Evolutionary conservation across 2,797 vertebrate genomes (phyloP), one percentile per base, ranked within the genome.

Genomic region (Oryzias dopingdopingensis): DNA sequence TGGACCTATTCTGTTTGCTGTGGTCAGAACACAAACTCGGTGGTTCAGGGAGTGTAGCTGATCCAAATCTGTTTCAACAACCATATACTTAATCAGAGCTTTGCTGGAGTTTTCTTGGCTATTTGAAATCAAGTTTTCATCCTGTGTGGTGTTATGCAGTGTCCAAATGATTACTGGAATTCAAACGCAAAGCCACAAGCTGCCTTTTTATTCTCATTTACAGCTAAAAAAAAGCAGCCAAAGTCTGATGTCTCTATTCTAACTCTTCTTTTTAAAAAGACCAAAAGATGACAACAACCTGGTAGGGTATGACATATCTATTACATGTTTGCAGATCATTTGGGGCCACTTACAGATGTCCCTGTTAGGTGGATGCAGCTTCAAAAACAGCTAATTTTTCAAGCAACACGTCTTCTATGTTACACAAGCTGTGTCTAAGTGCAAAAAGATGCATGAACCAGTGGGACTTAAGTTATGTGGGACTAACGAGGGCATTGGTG

Each of bases 401-500:
- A 83, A 63, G 67, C 70, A 85, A 85, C 77, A 82, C 74, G 65
- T 89, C 84, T 86, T 69, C 72, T 79, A 79, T 67, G 76, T 88
- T 89, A 82, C 82, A 86, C 84, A 86, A 87, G 83, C 80, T 73
- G 70, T 74, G 77, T 82, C 74, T 89, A 84, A 90, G 83, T 90
- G 83, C 81, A 84, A 88, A 91, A 89, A 88, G 80, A 90, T 89
- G 82, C 86, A 86, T 80, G 81, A 85, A 78, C 86, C 70, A 42
- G 50, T 61, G 88, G 80, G 88, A 84, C 85, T 90, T 74, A 54
- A 91, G 86, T 75, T 87, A 90, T 89, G 84, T 76, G 77, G 73
- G 81, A 65, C 77, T 65, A 71, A 69, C 66, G 75, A 82, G 82
- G 79, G 75, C 76, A 85, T 70, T 66, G 55, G 72, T 12, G 72